Evolutionary conservation across 1,140 invertebrate species (phyloP).

Genomic region (Caenorhabditis latens): DNA sequence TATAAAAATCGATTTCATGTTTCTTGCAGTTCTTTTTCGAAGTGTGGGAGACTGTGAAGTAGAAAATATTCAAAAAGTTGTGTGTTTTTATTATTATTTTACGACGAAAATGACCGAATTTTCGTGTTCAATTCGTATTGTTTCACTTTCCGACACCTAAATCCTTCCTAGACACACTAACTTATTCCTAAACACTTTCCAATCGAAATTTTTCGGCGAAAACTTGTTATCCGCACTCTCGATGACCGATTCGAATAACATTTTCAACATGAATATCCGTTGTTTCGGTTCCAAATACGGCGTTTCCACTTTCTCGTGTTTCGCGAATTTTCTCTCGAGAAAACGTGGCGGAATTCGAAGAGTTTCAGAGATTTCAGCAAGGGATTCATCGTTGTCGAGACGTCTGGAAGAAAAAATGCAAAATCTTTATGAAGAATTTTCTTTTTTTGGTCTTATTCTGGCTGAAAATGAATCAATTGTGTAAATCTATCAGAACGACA

Average conservation of each 20-base stretch:
- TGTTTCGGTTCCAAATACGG: neutral
- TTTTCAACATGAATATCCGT: neutral
- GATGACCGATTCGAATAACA: neutral
- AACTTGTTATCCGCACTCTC: neutral
- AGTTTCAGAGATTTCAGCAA: neutral
- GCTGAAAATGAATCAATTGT: too few species aligned
- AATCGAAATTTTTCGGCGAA: neutral
- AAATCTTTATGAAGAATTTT: too few species aligned
- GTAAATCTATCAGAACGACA: too few species aligned
- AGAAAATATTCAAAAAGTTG: too few species aligned
- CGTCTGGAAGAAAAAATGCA: neutral
- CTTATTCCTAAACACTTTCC: conserved; percentile 7
- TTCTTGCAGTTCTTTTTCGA: too few species aligned
- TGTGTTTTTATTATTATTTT: too few species aligned
- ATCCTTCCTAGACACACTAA: neutral
- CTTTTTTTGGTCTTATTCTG: too few species aligned
- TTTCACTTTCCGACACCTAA: too few species aligned
- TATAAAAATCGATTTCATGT: too few species aligned
- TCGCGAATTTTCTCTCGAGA: neutral
- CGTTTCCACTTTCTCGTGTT: neutral
- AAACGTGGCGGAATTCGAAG: neutral
- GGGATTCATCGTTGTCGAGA: neutral
- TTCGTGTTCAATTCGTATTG: too few species aligned
- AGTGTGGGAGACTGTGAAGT: too few species aligned
- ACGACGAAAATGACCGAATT: too few species aligned